Evolutionary conservation across 2,113 vertebrate species (phyloP), one percentile per base, ranked within the genome.

Genomic region (Platysternon megacephalum): DNA sequence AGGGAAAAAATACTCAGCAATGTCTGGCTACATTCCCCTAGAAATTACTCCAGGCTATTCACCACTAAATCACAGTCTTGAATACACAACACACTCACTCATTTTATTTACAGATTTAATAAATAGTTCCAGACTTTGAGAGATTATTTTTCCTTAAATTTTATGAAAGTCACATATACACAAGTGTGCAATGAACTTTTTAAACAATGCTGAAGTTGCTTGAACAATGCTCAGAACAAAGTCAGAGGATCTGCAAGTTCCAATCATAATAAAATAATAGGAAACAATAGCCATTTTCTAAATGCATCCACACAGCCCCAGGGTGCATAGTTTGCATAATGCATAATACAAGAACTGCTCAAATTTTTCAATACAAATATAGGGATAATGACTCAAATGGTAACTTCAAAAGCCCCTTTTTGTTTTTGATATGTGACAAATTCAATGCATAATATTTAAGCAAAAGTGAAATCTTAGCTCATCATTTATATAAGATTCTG

Each of bases 51-150:
- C 72, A 39, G 19, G 12, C 12, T 72, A 6, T 91, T 94, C 2
- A 46, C 81, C 58, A 56, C 14, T 80, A 24, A 82, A 58, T 74
- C n/a, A 82, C 35, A 55, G 52, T 24, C 72, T 42, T 81, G 49
- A 91, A 7, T 6, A 85, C 2, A 1, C 82, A 90, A 78, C 0
- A 0, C 8, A 17, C 7, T 82, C 87, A 51, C 7, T 82, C 87
- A 55, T 22, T 88, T 26, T 88, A 29, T 55, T 49, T 39, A 76
- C n/a, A 87, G 29, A 82, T 89, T 93, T 82, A 84, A 88, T 52
- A 14, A 96, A 24, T 79, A 26, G 6, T 83, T 91, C 21, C 39
- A 85, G 55, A 12, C 1, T 80, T 92, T 22, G 19, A 53, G 19
- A 92, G 21, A 51, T 3, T 8, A 44, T 1, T 82, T 90, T 89